Base-by-base conservation (phyloP, 30 jellyfish, hydroid and myxozoan genomes). In the Morbakka virulenta region DNA sequence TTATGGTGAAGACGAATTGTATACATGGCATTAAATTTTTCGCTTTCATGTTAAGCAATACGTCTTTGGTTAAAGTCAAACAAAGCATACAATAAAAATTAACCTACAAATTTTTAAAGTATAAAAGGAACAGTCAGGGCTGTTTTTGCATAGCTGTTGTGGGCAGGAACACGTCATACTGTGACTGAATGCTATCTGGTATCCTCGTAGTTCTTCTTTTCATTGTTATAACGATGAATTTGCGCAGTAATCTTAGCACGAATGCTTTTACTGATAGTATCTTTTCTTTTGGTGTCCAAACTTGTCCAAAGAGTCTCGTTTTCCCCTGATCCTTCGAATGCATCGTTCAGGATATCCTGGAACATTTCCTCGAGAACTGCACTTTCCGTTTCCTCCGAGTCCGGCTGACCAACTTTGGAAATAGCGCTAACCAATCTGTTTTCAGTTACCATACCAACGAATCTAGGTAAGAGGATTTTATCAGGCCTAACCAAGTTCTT, bases 391-490 rank as follows among this genome's bases (percentile, higher is more conserved):
- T 78, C 93, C n/a, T 79, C 89, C 1, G 70, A 34, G 28, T 74
- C 86, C 2, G 96, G 94, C 9, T 65, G 87, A 35, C 96, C 96
- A 36, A 63, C 30, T 35, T 87, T 87, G 13, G 94, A 77, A n/a
- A 87, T 81, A 0, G 96, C 96, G 68, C 84, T 87, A 3, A 65
- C 70, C 77, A 87, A 64, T 0, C 96, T 87, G 30, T 71, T 69
- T 31, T 75, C 86, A 4, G 94, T 87, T 28, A 87, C 69, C 32
- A 57, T 62, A 4, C 35, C 68, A 14, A 83, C 50, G 87, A 83
- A 71, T 6, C 64, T 31, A 25, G 82, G 87, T 41, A 83, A 50
- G 35, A 83, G 23, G 1, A 53, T 49, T 64, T 83, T 83, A 64
- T 41, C 57, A 17, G 57, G 57, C 13, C 57, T 9, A 17, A 9